Base-by-base conservation (phyloP, 2,113 vertebrate genomes). In the Bubo scandiacus region DNA sequence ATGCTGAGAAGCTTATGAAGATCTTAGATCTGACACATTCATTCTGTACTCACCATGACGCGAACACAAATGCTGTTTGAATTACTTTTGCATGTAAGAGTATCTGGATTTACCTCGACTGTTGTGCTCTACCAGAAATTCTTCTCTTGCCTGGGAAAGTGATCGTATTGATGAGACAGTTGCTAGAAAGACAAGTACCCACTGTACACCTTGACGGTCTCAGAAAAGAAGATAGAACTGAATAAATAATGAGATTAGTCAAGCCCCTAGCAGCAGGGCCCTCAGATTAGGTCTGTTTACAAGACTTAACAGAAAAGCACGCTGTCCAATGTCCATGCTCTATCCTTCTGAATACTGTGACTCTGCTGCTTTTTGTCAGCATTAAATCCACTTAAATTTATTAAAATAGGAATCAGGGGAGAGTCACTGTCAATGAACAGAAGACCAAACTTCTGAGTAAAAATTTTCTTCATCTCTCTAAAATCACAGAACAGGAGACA, bases 1-100 rank as follows among this genome's bases (percentile, higher is more conserved):
- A 83, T 63, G 27, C 88, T 59, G 92, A 62, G 55, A 92, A 97
- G 93, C 82, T 72, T 61, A 34, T 4, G 38, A 96, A 92, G 71
- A 51, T 94, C 93, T 88, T 67, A 55, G 72, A 86, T 71, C 63
- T 58, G 68, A 81, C n/a, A 67, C 68, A 88, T 86, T 83, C 51
- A 63, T 74, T 92, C 92, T 86, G 38, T 57, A n/a, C 68, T 84
- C 80, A 59, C 77, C 79, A 45, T 5, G 25, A 78, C 5, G 47
- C 17, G 74, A 96, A 59, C 73, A 95, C 66, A 94, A 78, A 90
- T 8, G 27, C 21, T 81, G 63, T 87, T 51, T 63, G 71, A 70
- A n/a, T 66, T 59, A 72, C 21, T 93, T 94, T 73, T 88, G 59
- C 81, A 36, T 14, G 11, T 68, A 21, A 67, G 80, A 92, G 49